Base-by-base conservation (phyloP, 2,888 invertebrate genomes). In the Cheilosia grossa region DNA sequence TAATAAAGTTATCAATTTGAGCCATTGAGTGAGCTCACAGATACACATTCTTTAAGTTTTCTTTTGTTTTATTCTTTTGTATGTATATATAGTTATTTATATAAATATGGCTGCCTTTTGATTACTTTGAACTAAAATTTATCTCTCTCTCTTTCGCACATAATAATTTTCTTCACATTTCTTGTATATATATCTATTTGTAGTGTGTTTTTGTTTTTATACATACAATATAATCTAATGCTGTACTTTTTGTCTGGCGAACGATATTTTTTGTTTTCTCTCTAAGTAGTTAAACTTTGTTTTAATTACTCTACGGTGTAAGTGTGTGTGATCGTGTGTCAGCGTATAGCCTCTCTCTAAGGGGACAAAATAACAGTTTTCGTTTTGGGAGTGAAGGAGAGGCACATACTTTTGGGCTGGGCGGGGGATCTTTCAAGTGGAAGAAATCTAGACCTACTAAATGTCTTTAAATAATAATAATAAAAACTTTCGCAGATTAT, bases 91-190 rank as follows among this genome's bases (percentile, higher is more conserved):
- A 79, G 69, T 74, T 66, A 51, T 54, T 82, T 85, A 85, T 85
- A 85, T 85, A 85, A 85, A 85, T 85, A 85, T 85, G 85, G 85
- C 85, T 85, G 85, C 85, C 85, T 85, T 85, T 85, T 81, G 80
- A 85, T 85, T 77, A 85, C 81, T 85, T 85, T 85, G 85, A 85
- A 85, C 85, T 85, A 81, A 85, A 85, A 85, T 81, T 85, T 83
- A 44, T 75, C 49, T 51, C 24, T 51, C 51, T 51, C 51, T 19
- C 49, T 77, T 64, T 44, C 61, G 73, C 78, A 73, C 73, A 79
- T 83, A 74, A 73, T 74, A 70, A 51, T 73, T 61, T 69, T 61
- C 54, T 77, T 66, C 21, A 19, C 63, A n/a, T 58, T 56, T 83
- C 47, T 80, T 85, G 70, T 75, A 85, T 80, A 85, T 85, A 72